Conservation (phyloP, 2,113 vertebrate species). For the Ursus arctos region DNA sequence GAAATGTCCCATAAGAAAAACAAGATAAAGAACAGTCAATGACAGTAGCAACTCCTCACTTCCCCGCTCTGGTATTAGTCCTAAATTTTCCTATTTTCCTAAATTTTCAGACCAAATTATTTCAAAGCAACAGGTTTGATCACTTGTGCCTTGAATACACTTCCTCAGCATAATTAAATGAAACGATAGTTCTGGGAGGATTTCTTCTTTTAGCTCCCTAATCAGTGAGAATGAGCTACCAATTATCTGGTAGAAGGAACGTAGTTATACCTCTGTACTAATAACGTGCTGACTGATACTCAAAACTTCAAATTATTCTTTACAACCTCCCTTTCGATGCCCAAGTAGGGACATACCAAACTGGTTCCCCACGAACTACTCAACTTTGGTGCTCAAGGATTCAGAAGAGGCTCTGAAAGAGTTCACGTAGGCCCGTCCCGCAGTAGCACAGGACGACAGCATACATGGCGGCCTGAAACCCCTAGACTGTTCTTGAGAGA, state of each 20-base stretch:
- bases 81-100: background rate
- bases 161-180: constrained; percentile 33
- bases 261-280: background rate
- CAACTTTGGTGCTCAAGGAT: background rate
- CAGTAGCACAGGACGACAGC: background rate
- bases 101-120: background rate
- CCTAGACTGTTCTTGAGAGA: background rate
- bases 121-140: constrained; percentile 30
- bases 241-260: constrained; percentile 9
- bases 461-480: background rate
- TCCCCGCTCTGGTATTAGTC: background rate
- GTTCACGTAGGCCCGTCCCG: rapidly evolving
- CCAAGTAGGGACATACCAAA: background rate
- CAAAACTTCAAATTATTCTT: constrained; percentile 46
- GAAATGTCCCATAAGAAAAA: background rate
- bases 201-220: background rate
- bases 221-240: background rate
- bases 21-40: background rate
- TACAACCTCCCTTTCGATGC: constrained; percentile 56
- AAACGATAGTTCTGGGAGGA: background rate
- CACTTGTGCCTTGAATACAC: background rate
- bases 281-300: background rate
- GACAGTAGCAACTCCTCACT: background rate
- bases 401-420: background rate
- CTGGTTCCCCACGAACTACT: background rate